phyloP scores from a whole-genome alignment of 1,140 invertebrate species.

The Eueides isabella region DNA sequence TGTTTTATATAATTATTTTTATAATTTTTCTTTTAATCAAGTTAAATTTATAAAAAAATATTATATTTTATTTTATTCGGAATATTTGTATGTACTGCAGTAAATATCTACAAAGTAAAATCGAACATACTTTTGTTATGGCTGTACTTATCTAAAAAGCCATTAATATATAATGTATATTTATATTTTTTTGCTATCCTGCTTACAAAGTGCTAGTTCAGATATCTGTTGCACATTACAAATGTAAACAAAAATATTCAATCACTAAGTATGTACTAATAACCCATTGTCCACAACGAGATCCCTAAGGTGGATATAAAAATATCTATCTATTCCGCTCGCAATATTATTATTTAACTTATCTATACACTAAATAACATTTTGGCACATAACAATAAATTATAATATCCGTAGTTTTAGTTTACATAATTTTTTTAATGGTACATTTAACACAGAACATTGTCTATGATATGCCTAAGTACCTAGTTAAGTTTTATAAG shows the following conservation, averaged over 20 bases:
- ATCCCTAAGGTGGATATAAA: constrained; percentile 20
- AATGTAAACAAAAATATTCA: constrained; percentile 15
- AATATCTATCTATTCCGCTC: neutral
- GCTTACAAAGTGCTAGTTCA: constrained; percentile 22
- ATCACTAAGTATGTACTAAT: neutral
- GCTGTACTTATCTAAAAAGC: constrained; percentile 23
- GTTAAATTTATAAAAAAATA: no score
- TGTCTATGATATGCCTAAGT: neutral
- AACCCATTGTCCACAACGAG: constrained; percentile 10
- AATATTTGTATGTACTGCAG: neutral
- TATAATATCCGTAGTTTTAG: neutral
- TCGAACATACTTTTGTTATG: constrained; percentile 27
- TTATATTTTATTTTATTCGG: no score
- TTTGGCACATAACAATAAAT: constrained; percentile 2
- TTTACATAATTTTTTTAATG: neutral
- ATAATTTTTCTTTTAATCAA: no score
- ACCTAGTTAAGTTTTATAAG: neutral
- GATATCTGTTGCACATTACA: constrained; percentile 10
- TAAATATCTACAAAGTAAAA: constrained; percentile 24
- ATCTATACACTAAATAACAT: constrained; percentile 12
- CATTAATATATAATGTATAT: constrained; percentile 29
- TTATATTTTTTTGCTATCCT: constrained; percentile 26
- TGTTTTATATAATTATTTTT: no score
- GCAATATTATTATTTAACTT: constrained; percentile 1
- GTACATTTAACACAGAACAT: neutral